Evolutionary conservation across 1,140 invertebrate genomes (phyloP), one percentile per base, ranked within the genome.

Genomic region (Archivesica marissinica): DNA sequence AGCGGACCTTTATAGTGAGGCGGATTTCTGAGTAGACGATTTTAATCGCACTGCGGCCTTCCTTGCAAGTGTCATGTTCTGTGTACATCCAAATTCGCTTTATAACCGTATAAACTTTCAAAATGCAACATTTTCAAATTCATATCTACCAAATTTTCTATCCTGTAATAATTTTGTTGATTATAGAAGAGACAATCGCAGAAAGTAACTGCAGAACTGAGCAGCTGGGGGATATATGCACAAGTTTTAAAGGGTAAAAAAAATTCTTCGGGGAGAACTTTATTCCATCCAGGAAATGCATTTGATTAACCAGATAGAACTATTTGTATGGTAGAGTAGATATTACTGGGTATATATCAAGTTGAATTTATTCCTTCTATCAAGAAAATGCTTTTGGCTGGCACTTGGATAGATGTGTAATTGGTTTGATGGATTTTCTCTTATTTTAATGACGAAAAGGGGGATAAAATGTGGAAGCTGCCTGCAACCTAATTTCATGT

Each of bases 351-450:
- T 3, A 2, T 33, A 64, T 64, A 64, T 35, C 59, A 35, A 35
- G n/a, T 6, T 13, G n/a, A 64, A 35, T 64, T 33, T n/a, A n/a
- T n/a, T n/a, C n/a, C n/a, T n/a, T n/a, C n/a, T n/a, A n/a, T n/a
- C 33, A 35, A 64, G 23, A 35, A 64, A 64, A 64, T 64, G 59
- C 11, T 33, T 35, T 64, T 64, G 15, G 20, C 30, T 64, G 59
- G 59, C 59, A 64, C 30, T 64, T 64, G 59, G 59, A 64, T 64
- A 25, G 59, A 64, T 64, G 2, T 64, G 2, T 64, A 64, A 64
- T 64, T 64, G 59, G 59, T 33, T 64, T 64, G 59, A 64, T 64
- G 59, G 59, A 64, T 64, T 64, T 64, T 64, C n/a, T 20, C n/a
- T 33, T 64, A 20, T 33, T 64, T 35, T 4, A 64, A 64, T 64